Evolutionary conservation across 2,113 vertebrate genomes (phyloP), one percentile per base, ranked within the genome.

Genomic region (Nicator chloris): DNA sequence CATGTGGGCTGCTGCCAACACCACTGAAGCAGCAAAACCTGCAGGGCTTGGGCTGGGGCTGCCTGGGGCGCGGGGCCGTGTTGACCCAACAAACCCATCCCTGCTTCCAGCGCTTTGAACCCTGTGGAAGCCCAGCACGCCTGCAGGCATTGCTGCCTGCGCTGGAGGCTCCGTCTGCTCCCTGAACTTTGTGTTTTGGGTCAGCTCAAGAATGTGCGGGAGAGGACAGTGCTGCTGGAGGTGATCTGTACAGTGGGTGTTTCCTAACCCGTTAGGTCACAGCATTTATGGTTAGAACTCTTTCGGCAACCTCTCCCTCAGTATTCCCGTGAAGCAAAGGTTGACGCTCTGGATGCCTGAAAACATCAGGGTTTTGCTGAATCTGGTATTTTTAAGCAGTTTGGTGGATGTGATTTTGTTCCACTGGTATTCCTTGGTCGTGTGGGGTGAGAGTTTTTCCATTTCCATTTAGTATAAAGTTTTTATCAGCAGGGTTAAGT

Each of bases 21-120:
- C 85, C 88, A 84, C 88, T 92, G 94, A 90, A 94, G 83, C 96
- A 93, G 95, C 92, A 89, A 84, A 95, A 96, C 77, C 86, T 65
- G 5, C 59, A 12, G 9, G 68, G 27, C 80, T 70, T 42, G 71
- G 82, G 94, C 92, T 86, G 45, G 12, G 13, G 23, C 79, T n/a
- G 71, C 86, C 71, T 7, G 60, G 82, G 88, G 73, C 50, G 1
- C 9, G 40, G 61, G 86, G 78, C 78, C 76, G 49, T 15, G 75
- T 23, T 87, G 95, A 90, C 92, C 40, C 61, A 7, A 3, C 47
- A 49, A 68, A 78, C 33, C 56, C 84, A 35, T 33, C 80, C 33
- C 53, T 61, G 24, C n/a, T 86, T 7, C 5, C 77, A 39, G 35
- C 10, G 26, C 82, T 94, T 87, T 69, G 85, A 91, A 61, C 53